Conservation (phyloP, 2,113 vertebrate genomes). For the Apteryx mantelli region DNA sequence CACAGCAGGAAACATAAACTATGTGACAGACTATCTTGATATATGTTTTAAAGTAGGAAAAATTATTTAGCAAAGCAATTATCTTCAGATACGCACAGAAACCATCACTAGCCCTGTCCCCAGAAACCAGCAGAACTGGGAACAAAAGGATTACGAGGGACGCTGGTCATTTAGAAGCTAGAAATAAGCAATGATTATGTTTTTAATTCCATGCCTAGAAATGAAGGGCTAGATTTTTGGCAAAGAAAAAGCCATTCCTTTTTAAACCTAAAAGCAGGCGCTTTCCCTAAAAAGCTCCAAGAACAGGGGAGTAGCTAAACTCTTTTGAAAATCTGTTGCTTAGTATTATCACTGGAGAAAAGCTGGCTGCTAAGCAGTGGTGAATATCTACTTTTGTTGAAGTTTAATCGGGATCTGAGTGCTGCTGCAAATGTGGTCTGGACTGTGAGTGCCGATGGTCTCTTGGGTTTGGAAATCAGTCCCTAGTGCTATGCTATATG, state of each 20-base stretch:
- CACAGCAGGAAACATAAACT: slow-evolving; percentile 73
- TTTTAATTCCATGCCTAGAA: not conserved
- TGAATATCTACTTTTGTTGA: not conserved
- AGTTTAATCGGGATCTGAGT: not conserved
- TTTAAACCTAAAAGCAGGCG: not conserved
- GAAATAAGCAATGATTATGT: not conserved
- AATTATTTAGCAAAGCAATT: slow-evolving; percentile 73
- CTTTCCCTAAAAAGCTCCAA: not conserved
- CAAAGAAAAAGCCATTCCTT: not conserved
- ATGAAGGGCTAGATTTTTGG: not conserved
- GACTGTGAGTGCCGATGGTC: not conserved
- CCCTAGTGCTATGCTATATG: rapidly evolving
- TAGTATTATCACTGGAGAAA: not conserved
- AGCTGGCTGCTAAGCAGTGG: not conserved
- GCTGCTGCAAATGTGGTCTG: not conserved
- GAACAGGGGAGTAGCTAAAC: not conserved
- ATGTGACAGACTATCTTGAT: slow-evolving; percentile 66
- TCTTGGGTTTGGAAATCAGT: not conserved
- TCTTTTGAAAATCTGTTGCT: not conserved
- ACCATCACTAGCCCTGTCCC: not conserved
- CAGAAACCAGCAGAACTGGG: not conserved
- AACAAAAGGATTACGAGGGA: slow-evolving; percentile 8
- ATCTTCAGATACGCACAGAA: slow-evolving; percentile 62
- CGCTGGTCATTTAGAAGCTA: not conserved
- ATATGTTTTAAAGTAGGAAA: slow-evolving; percentile 59